Conservation (phyloP, 2,888 invertebrate species). For the Tineola bisselliella region DNA sequence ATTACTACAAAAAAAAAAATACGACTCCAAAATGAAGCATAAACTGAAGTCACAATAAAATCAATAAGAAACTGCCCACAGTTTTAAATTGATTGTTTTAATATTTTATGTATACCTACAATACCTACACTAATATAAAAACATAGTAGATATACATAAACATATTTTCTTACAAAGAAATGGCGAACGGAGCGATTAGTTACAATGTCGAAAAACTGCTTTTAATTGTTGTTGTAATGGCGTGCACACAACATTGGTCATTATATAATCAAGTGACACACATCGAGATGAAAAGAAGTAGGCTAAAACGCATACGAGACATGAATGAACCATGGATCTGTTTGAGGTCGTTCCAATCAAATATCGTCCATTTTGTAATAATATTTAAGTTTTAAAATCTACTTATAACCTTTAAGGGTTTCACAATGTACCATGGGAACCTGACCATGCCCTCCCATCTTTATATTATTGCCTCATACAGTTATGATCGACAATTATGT, state of each 20-base stretch:
- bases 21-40: too few relatives aligned
- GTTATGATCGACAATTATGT: constrained; percentile 10
- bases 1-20: too few relatives aligned
- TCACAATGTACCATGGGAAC: background rate
- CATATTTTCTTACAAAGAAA: background rate
- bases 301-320: background rate
- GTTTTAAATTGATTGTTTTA: too few relatives aligned
- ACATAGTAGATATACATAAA: too few relatives aligned
- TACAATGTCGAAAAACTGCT: background rate
- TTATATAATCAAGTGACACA: background rate
- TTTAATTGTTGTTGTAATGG: constrained; percentile 5
- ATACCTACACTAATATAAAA: too few relatives aligned
- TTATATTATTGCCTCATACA: constrained; percentile 6
- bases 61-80: too few relatives aligned
- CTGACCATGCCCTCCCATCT: constrained; percentile 1
- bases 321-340: background rate
- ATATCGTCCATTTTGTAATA: background rate
- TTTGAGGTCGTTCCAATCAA: background rate
- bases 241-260: background rate
- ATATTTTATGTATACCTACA: too few relatives aligned
- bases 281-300: background rate
- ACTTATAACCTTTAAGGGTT: constrained; percentile 12
- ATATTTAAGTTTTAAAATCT: too few relatives aligned
- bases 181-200: background rate
- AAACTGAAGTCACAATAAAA: too few relatives aligned